Evolutionary conservation across 2,888 invertebrate species (phyloP).

Genomic region (Unio pictorum): DNA sequence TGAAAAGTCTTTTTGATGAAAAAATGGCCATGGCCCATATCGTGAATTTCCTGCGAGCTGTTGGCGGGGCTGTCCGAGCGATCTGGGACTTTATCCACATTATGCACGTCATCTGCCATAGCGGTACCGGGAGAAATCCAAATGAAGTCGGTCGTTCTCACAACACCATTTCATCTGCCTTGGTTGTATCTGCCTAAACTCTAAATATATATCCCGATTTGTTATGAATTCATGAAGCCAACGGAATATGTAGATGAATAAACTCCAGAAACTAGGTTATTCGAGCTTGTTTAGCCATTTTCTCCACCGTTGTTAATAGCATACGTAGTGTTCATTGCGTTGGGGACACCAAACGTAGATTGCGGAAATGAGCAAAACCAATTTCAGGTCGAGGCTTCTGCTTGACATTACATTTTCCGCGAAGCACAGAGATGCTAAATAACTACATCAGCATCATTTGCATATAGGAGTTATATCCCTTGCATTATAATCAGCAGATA

Average conservation of each 20-base stretch:
- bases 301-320: constrained; percentile 16
- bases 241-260: constrained; percentile 14
- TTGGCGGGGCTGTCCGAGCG: constrained; percentile 47
- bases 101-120: constrained; percentile 40
- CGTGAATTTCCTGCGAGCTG: constrained; percentile 40
- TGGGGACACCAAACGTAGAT: constrained; percentile 7
- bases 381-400: constrained; percentile 47
- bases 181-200: constrained; percentile 12
- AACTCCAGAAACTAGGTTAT: constrained; percentile 12
- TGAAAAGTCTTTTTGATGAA: constrained; percentile 99
- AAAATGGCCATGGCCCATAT: constrained; percentile 84
- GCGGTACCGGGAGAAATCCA: constrained; percentile 20
- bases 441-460: constrained; percentile 17
- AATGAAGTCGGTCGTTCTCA: constrained; percentile 22
- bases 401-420: constrained; percentile 38
- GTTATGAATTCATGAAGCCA: constrained; percentile 18
- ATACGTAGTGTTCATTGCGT: constrained; percentile 9
- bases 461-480: background rate
- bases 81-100: constrained; percentile 22
- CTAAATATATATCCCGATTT: constrained; percentile 17
- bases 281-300: constrained; percentile 28
- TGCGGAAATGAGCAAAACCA: constrained; percentile 56
- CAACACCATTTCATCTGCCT: constrained; percentile 33
- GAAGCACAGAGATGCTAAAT: constrained; percentile 45
- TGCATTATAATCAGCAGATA: background rate